Base-by-base conservation (phyloP, 2,888 invertebrate species). In the Acanthoscelides obtectus region DNA sequence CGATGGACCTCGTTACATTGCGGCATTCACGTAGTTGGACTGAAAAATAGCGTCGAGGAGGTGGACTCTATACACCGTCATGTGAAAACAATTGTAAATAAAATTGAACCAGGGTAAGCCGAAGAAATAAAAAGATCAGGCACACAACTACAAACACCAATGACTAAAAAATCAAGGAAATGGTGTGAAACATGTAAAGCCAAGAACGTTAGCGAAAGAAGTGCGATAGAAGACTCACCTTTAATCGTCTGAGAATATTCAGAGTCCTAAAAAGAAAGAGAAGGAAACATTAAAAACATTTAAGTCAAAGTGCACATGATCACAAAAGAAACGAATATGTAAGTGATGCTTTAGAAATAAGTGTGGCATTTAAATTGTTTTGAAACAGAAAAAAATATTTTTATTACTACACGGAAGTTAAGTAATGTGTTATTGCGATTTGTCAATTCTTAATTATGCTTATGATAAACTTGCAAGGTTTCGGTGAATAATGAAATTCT, bases 251-350 rank as follows among this genome's bases (percentile, higher is more conserved):
- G 78, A 84, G 79, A 77, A 84, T 80, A 83, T 83, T 85, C 81
- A 85, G 80, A 77, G 83, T 81, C 84, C 85, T 85, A 83, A 78
- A 85, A 84, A 82, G 80, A 84, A 81, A 83, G 78, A 82, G 78
- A 79, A 79, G 78, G 77, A 79, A 79, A 81, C 80, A 45, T 45
- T 45, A 45, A 45, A 45, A 45, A 45, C 45, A 45, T 45, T 1
- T 45, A 45, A 45, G 45, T 45, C 45, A 45, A 6, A 45, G 12
- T 45, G 45, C 45, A 45, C 1, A 45, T 17, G 45, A 45, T 45
- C 45, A 45, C 45, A 45, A 45, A 45, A 45, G 45, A 45, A 45
- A 12, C 45, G 45, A 45, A 45, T n/a, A n/a, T n/a, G n/a, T n/a
- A n/a, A n/a, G n/a, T n/a, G n/a, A n/a, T n/a, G n/a, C n/a, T n/a